phyloP scores from a whole-genome alignment of 1,140 invertebrate genomes.

The Drosophila ananassae region DNA sequence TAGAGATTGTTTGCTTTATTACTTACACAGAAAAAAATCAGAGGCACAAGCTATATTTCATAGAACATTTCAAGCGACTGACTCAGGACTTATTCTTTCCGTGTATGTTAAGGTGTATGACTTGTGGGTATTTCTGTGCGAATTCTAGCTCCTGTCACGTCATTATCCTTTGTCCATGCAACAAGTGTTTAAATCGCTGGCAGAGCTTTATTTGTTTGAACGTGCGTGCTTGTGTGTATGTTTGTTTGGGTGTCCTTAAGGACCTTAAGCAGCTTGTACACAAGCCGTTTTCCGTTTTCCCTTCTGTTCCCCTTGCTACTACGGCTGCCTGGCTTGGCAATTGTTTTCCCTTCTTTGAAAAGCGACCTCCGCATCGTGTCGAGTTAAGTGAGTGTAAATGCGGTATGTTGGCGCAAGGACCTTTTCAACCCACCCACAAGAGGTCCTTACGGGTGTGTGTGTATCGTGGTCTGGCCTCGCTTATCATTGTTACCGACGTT shows the following conservation, averaged over 20 bases:
- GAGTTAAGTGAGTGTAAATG: conserved; percentile 80
- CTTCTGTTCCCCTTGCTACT: conserved; percentile 13
- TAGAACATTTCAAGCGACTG: not conserved
- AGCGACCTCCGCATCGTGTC: conserved; percentile 49
- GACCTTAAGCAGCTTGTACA: conserved; percentile 72
- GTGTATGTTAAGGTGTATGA: conserved; percentile 10
- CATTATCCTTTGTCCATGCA: conserved; percentile 76
- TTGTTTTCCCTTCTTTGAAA: conserved; percentile 61
- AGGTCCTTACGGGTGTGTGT: conserved; percentile 23
- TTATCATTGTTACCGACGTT: conserved; percentile 55
- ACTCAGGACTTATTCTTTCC: not conserved
- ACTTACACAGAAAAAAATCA: conserved; percentile 39
- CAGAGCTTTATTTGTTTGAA: conserved; percentile 68
- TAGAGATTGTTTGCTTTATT: conserved; percentile 66
- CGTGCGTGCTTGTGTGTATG: conserved; percentile 23
- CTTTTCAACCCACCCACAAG: conserved; percentile 3
- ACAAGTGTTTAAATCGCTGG: conserved; percentile 76
- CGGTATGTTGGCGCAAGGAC: conserved; percentile 58
- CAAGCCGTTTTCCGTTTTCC: conserved; percentile 46
- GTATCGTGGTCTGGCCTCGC: conserved; percentile 18
- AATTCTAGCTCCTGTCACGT: conserved; percentile 50
- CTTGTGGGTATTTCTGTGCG: conserved; percentile 18
- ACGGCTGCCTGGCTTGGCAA: conserved; percentile 51
- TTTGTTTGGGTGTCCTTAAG: conserved; percentile 47
- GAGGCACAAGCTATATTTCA: not conserved